phyloP scores from a whole-genome alignment of 1,140 invertebrate genomes.

The Macrobrachium rosenbergii region DNA sequence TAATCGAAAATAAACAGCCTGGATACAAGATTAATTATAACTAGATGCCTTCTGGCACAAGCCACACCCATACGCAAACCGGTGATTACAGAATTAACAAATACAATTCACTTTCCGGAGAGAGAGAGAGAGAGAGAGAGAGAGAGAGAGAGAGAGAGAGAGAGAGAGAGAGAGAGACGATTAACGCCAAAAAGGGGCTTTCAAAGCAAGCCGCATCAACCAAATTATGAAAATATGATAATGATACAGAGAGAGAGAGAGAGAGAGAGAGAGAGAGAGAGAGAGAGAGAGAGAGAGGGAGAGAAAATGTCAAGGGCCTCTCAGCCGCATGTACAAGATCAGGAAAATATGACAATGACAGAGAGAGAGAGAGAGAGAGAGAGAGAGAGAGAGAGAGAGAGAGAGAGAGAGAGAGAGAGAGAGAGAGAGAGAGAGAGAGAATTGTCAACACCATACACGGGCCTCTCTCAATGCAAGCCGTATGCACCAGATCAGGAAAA shows the following conservation, averaged over 20 bases:
- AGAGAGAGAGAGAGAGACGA: constrained; percentile 34
- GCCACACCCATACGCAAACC: constrained; percentile 14
- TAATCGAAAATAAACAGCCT: too few relatives aligned
- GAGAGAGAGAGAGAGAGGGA: constrained; percentile 23
- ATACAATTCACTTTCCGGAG: background rate
- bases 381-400: background rate
- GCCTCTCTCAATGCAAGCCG: background rate
- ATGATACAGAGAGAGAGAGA: too few relatives aligned
- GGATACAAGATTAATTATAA: too few relatives aligned
- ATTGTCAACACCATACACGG: too few relatives aligned
- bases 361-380: background rate
- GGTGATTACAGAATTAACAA: constrained; percentile 9
- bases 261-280: constrained; percentile 35
- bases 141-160: constrained; percentile 36
- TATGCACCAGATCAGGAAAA: background rate
- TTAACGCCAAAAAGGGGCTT: background rate
- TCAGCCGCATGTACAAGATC: too few relatives aligned
- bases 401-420: too few relatives aligned
- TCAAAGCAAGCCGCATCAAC: background rate
- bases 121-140: constrained; percentile 37
- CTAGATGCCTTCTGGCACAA: too few relatives aligned
- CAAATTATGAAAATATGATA: background rate
- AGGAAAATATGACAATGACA: background rate
- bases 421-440: too few relatives aligned
- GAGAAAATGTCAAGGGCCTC: too few relatives aligned